Percentiles rank a stretch among this genome's conserved stretches.
Conservation (phyloP, 2,797 vertebrate genomes). For the Typhlichthys subterraneus region DNA sequence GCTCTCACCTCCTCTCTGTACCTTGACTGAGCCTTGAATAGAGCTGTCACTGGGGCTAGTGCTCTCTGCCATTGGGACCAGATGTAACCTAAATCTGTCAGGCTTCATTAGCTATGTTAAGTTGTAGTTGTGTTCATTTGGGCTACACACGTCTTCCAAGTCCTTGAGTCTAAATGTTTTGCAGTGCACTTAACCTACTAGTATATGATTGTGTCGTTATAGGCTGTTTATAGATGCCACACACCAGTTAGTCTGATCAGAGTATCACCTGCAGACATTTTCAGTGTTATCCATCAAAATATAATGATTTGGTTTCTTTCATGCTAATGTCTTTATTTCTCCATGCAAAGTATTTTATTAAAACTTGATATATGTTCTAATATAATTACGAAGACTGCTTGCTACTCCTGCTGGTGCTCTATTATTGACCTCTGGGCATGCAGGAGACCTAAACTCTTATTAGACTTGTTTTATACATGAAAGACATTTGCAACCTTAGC, state of each 20-base stretch:
- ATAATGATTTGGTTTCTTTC: conserved; percentile 28
- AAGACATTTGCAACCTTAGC: conserved; percentile 46
- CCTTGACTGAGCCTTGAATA: conserved; percentile 36
- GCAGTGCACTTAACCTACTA: too few relatives aligned
- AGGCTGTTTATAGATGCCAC: too few relatives aligned
- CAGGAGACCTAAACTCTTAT: conserved; percentile 35
- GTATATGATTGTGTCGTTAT: too few relatives aligned
- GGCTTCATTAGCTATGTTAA: conserved; percentile 63
- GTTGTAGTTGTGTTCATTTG: conserved; percentile 41
- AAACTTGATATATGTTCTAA: conserved; percentile 26
- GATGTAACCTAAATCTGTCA: conserved; percentile 76
- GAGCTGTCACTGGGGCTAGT: conserved; percentile 56
- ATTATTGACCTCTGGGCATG: conserved; percentile 1
- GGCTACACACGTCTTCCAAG: conserved; percentile 20
- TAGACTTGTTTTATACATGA: conserved; percentile 27
- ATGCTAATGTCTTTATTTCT: conserved; percentile 15
- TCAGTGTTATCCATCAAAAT: conserved; percentile 28
- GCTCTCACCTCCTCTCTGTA: conserved; percentile 38
- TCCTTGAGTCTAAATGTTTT: conserved; percentile 5
- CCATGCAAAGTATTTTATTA: too few relatives aligned
- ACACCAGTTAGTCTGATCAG: conserved; percentile 9
- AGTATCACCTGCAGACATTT: conserved; percentile 25
- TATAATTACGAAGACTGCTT: conserved; percentile 10
- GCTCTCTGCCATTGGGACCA: conserved; percentile 59
- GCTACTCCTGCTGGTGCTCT: conserved; percentile 20